Conservation (phyloP, 2,113 vertebrate species). For the Uria aalge region DNA sequence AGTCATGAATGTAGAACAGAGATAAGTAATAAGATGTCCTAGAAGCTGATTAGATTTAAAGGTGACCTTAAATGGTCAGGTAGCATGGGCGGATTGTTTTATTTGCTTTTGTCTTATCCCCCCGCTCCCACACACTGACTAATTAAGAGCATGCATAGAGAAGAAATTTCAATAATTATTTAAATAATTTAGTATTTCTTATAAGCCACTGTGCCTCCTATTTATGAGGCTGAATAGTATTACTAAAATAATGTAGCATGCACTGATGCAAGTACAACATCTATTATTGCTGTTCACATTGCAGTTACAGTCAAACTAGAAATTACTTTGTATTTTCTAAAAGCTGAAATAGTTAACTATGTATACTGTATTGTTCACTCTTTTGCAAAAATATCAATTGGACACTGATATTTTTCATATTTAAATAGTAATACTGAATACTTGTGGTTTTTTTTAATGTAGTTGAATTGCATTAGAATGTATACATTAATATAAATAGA, state of each 20-base stretch:
- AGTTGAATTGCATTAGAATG: neutral
- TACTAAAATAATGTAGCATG: neutral
- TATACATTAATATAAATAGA: neutral
- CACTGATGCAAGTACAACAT: neutral
- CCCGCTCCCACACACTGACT: neutral
- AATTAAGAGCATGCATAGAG: neutral
- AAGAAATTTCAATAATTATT: neutral
- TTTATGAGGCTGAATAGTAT: neutral
- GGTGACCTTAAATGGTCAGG: constrained; percentile 26
- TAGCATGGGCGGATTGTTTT: neutral
- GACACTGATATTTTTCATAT: neutral
- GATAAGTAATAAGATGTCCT: neutral
- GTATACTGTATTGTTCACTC: neutral
- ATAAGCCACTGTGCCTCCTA: neutral
- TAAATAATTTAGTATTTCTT: neutral
- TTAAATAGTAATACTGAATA: neutral
- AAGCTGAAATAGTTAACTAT: neutral
- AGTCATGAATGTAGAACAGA: neutral
- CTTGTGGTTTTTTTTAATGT: neutral
- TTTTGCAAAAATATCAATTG: neutral
- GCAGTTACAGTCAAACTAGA: neutral
- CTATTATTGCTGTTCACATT: neutral
- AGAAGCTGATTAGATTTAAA: constrained; percentile 34
- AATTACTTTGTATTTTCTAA: neutral
- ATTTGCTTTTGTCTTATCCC: neutral